Evolutionary conservation across 2,797 vertebrate genomes (phyloP), one percentile per base, ranked within the genome.

Genomic region (Macropus fuliginosus): DNA sequence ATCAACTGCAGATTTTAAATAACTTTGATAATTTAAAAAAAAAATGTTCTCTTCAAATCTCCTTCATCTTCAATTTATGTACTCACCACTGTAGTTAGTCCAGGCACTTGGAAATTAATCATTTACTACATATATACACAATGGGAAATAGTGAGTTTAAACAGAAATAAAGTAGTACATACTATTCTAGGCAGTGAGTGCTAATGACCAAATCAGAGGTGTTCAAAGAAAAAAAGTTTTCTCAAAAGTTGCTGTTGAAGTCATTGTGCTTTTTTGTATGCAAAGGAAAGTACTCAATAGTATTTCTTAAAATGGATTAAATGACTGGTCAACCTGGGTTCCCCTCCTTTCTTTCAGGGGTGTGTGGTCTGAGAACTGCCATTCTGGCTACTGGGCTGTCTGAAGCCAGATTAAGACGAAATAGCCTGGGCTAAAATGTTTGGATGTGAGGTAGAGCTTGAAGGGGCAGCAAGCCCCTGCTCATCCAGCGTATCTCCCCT

Each of bases 1-100:
- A 92, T 96, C 91, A 93, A 95, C n/a, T 55, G 4, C 46, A 94
- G 52, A 95, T 93, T 57, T 95, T 46, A 91, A 97, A 56, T 94
- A 96, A 95, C 54, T 24, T 94, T 56, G n/a, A 94, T 94, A 95
- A 96, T 93, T 74, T 95, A 97, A 96, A 91, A 27, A 5, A 52
- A 52, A 52, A 52, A 52, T 52, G 81, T 34, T 92, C 54, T 57
- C 66, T 46, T 52, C 34, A 94, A 91, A 95, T 59, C 94, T 92
- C 54, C 55, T 96, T 74, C 93, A 54, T 18, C 14, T 95, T 92
- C 24, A 92, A 55, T 95, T 92, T 93, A 91, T 92, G 8, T 92
- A 52, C 66, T 97, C n/a, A 56, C 18, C 57, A 56, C 34, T 87
- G 59, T 54, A 94, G 21, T 94, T 94, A 91, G 34, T 59, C 31